A percentile compares a stretch with the other conserved stretches of the same genome.
Conservation (phyloP, 2,888 invertebrate species). For the Petrophora chlorosata region DNA sequence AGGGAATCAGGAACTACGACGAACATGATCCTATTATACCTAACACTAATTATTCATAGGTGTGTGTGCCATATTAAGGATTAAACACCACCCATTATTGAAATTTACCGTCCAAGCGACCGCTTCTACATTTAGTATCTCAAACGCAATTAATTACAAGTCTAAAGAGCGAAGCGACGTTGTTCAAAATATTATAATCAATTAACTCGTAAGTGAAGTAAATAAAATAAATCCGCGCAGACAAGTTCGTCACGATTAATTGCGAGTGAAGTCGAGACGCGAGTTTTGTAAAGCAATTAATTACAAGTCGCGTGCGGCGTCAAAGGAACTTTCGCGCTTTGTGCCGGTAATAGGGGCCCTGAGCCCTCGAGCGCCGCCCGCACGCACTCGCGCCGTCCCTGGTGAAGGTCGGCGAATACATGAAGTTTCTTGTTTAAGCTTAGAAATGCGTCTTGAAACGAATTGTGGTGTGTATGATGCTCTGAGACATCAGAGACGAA, state of each 20-base stretch:
- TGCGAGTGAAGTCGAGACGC: conserved; percentile 28
- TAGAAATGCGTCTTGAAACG: not conserved
- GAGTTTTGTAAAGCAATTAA: conserved; percentile 37
- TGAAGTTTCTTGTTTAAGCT: conserved; percentile 1
- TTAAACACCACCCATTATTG: too few species aligned
- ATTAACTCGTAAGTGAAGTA: conserved; percentile 16
- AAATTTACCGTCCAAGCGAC: too few species aligned
- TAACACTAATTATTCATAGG: too few species aligned
- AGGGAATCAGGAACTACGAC: too few species aligned
- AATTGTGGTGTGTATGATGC: too few species aligned
- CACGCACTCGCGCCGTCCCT: conserved; percentile 22
- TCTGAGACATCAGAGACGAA: too few species aligned
- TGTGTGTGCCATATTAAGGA: too few species aligned
- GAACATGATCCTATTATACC: too few species aligned
- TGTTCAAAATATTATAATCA: conserved; percentile 14
- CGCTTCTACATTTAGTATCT: too few species aligned
- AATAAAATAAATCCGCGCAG: conserved; percentile 22
- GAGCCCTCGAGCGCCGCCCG: conserved; percentile 5
- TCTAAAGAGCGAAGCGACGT: not conserved
- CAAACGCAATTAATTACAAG: too few species aligned
- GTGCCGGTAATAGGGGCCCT: conserved; percentile 33
- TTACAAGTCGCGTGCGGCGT: conserved; percentile 30
- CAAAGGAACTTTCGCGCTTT: conserved; percentile 32
- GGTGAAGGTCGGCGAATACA: conserved; percentile 5
- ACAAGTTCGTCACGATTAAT: conserved; percentile 28